Evolutionary conservation across 2,797 vertebrate genomes (phyloP).

Genomic region (Phataginus tricuspis): DNA sequence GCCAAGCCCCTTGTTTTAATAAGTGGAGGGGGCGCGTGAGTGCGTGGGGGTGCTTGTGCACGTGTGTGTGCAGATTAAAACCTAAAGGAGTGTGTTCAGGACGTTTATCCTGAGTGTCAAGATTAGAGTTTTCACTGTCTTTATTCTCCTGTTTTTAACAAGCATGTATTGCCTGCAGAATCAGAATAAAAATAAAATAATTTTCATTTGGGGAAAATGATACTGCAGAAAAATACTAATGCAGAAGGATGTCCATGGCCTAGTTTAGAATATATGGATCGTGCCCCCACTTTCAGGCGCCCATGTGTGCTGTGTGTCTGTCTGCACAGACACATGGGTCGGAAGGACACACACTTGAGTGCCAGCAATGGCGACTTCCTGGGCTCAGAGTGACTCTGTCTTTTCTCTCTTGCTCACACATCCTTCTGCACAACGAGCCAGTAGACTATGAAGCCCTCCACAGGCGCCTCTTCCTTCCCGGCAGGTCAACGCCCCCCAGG

Average conservation of each 20-base stretch:
- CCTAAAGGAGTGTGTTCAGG: accelerated
- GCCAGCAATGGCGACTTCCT: accelerated
- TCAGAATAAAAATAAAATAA: background rate
- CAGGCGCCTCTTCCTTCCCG: background rate
- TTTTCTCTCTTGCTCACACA: background rate
- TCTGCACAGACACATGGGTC: accelerated
- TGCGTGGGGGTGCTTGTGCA: too few relatives aligned
- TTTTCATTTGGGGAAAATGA: background rate
- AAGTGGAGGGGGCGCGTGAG: accelerated
- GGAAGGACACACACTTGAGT: background rate
- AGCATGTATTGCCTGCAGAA: accelerated
- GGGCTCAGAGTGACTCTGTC: accelerated
- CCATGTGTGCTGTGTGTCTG: too few relatives aligned
- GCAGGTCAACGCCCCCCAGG: too few relatives aligned
- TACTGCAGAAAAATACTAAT: background rate
- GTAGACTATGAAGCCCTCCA: accelerated
- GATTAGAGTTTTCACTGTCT: too few relatives aligned
- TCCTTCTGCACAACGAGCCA: too few relatives aligned
- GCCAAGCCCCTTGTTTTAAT: too few relatives aligned
- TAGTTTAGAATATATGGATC: accelerated
- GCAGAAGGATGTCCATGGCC: accelerated
- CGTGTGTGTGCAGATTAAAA: accelerated
- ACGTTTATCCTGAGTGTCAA: accelerated
- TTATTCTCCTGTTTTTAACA: too few relatives aligned
- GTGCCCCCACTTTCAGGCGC: accelerated